phyloP scores from a whole-genome alignment of 2,888 invertebrate genomes.

The Xestoiulus laeticollis region DNA sequence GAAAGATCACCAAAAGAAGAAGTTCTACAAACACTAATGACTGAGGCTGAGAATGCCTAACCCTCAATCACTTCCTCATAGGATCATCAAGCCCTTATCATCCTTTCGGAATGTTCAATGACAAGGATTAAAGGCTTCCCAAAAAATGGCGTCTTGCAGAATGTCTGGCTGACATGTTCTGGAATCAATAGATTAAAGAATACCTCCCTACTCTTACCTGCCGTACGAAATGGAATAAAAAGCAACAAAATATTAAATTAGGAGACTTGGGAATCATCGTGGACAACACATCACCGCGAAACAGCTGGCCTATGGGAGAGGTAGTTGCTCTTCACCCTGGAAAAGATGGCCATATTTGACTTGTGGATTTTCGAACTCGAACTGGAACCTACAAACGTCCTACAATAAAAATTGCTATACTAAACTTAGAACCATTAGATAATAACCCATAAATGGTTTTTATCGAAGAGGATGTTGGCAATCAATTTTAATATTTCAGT shows the following conservation, averaged over 20 bases:
- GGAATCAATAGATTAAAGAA: conserved; percentile 58
- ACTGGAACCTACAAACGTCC: neutral
- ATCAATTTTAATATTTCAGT: too few species aligned
- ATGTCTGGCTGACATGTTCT: conserved; percentile 58
- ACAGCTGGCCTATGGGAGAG: neutral
- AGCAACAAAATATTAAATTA: neutral
- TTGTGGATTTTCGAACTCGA: neutral
- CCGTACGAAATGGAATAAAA: conserved; percentile 56
- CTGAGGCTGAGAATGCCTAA: neutral
- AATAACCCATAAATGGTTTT: too few species aligned
- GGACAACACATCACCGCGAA: neutral
- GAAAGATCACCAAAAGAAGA: neutral
- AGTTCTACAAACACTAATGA: neutral
- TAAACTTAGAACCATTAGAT: too few species aligned
- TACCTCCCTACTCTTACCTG: conserved; percentile 57
- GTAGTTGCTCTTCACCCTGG: neutral
- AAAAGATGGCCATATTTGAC: neutral
- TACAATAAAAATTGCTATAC: neutral
- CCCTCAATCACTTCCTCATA: neutral
- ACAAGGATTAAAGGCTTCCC: neutral
- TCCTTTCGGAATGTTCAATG: neutral
- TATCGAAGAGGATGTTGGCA: too few species aligned
- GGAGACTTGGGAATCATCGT: neutral
- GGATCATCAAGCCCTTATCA: neutral
- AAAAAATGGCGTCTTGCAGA: conserved; percentile 55